Evolutionary conservation across 2,113 vertebrate species (phyloP).

Genomic region (Meleagris gallopavo): DNA sequence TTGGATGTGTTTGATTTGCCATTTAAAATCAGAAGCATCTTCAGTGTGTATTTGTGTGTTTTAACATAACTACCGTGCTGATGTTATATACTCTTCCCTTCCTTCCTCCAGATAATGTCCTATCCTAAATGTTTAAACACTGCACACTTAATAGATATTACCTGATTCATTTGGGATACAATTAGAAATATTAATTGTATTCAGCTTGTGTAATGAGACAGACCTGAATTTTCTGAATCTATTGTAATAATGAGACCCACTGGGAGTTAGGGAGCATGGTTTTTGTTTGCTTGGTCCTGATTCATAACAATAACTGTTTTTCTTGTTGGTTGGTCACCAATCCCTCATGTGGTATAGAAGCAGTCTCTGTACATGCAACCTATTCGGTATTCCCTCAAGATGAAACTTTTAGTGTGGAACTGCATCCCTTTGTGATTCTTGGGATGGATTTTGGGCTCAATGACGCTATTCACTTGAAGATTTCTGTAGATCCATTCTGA

Average conservation of each 20-base stretch:
- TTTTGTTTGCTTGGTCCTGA: background rate
- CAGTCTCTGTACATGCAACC: background rate
- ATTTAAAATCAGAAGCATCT: background rate
- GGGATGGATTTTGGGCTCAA: background rate
- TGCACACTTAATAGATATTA: constrained; percentile 24
- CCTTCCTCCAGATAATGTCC: background rate
- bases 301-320: background rate
- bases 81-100: background rate
- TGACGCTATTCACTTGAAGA: background rate
- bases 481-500: background rate
- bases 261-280: background rate
- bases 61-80: background rate
- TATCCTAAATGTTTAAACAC: background rate
- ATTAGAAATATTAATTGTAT: constrained; percentile 54
- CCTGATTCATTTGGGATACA: constrained; percentile 13
- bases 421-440: background rate
- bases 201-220: constrained; percentile 19
- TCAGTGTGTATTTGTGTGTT: background rate
- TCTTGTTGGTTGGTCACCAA: background rate
- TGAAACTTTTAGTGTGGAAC: background rate
- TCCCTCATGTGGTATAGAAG: background rate
- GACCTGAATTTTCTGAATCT: background rate
- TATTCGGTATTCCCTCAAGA: background rate
- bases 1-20: background rate
- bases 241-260: background rate